Conservation (phyloP, 2,888 invertebrate species). For the Chloroclystis v-ata region DNA sequence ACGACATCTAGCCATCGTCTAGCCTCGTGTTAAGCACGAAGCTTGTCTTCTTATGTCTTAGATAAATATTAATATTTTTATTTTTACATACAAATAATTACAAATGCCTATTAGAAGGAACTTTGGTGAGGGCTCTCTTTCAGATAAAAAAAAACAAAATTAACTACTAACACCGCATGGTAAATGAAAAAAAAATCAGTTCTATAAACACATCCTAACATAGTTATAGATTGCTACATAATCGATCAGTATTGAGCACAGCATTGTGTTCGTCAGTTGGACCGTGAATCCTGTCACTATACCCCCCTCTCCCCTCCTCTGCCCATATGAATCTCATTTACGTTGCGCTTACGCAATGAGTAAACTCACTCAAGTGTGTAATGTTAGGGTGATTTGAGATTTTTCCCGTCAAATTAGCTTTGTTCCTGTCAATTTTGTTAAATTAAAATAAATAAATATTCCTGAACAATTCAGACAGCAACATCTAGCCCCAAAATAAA, state of each 20-base stretch:
- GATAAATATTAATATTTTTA: no score
- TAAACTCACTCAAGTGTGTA: constrained; percentile 63
- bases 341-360: constrained; percentile 71
- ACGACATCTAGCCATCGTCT: no score
- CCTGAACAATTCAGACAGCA: no score
- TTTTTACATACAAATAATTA: no score
- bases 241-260: constrained; percentile 75
- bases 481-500: not conserved
- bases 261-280: constrained; percentile 73
- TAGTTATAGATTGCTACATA: constrained; percentile 58
- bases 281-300: constrained; percentile 76
- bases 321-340: constrained; percentile 71
- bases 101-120: no score
- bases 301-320: constrained; percentile 42
- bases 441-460: not conserved
- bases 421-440: not conserved
- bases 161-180: not conserved
- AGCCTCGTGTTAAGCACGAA: no score
- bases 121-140: no score
- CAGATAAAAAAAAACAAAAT: no score
- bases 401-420: constrained; percentile 15
- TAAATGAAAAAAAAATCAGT: constrained; percentile 7
- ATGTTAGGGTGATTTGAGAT: constrained; percentile 43
- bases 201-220: constrained; percentile 12
- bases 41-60: no score